phyloP scores from a whole-genome alignment of 2,113 vertebrate species.

The Paratilapia polleni region DNA sequence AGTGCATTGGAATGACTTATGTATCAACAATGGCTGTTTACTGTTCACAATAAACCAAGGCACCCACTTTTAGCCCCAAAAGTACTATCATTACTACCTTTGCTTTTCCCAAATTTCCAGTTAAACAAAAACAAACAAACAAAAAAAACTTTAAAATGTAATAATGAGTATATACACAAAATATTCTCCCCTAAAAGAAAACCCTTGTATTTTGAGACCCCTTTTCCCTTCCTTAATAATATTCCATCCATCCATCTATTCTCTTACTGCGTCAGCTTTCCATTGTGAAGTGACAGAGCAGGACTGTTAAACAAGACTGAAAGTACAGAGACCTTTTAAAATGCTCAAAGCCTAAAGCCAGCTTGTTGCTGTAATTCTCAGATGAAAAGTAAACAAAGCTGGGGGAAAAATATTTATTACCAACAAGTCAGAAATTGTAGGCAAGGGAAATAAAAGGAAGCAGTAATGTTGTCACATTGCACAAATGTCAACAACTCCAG shows the following conservation, averaged over 20 bases:
- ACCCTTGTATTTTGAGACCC: background rate
- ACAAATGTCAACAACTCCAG: conserved; percentile 56
- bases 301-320: conserved; percentile 18
- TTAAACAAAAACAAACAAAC: background rate
- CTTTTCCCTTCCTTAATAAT: too few relatives aligned
- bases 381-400: conserved; percentile 27
- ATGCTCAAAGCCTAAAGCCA: conserved; percentile 14
- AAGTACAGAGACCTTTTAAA: background rate
- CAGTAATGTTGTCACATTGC: conserved; percentile 48
- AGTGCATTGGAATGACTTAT: background rate
- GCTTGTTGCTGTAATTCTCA: background rate
- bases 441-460: conserved; percentile 14
- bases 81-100: conserved; percentile 25
- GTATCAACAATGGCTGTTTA: background rate
- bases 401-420: conserved; percentile 66
- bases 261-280: background rate
- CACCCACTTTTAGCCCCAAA: conserved; percentile 2
- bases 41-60: conserved; percentile 1
- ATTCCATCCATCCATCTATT: background rate
- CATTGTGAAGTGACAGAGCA: conserved; percentile 5
- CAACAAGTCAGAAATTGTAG: conserved; percentile 51
- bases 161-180: conserved; percentile 12
- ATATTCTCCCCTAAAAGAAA: background rate
- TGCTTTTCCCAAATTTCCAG: conserved; percentile 22
- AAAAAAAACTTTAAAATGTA: background rate